Percentiles rank a stretch among this genome's conserved stretches.
These are phyloP conservation scores for Nemapogon koenigi DNA, from an alignment of 2,888 invertebrate genomes.

Conservation along the genomic window DNA sequence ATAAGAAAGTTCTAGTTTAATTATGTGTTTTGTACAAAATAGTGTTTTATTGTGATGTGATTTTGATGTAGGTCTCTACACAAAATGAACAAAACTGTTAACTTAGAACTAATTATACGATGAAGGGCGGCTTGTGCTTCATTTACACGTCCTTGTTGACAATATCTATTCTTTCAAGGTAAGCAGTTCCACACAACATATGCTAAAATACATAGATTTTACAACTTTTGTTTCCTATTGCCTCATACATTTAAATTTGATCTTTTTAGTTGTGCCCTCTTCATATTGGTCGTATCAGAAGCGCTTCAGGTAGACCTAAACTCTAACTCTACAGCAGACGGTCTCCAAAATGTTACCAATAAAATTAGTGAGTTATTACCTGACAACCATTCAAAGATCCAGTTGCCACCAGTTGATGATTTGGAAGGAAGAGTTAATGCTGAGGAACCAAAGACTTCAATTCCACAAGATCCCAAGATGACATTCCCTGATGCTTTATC, in stretches of 20 bases:
- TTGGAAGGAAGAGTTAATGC: not conserved
- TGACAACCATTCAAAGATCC: not conserved
- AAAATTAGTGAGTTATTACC: conserved; percentile 22
- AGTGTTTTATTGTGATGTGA: conserved; percentile 27
- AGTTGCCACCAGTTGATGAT: not conserved
- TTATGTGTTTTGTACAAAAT: conserved; percentile 17
- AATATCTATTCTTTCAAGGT: conserved; percentile 67
- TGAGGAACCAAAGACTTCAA: conserved; percentile 14
- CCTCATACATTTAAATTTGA: not conserved
- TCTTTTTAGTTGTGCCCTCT: conserved; percentile 59
- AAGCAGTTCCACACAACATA: conserved; percentile 21
- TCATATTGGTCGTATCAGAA: conserved; percentile 66
- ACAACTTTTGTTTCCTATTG: no score
- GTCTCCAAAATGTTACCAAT: conserved; percentile 45
- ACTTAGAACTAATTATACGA: conserved; percentile 58
- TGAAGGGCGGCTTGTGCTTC: conserved; percentile 67
- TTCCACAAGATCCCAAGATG: conserved; percentile 39
- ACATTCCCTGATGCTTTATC: conserved; percentile 57
- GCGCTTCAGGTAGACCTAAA: conserved; percentile 38
- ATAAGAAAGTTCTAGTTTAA: no score
- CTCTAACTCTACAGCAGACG: conserved; percentile 23
- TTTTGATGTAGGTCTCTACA: conserved; percentile 31
- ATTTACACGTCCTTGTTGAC: conserved; percentile 68
- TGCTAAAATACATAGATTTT: no score
- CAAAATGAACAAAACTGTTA: conserved; percentile 52